Conservation (phyloP, 2,797 vertebrate species). For the Acrossocheilus fasciatus region DNA sequence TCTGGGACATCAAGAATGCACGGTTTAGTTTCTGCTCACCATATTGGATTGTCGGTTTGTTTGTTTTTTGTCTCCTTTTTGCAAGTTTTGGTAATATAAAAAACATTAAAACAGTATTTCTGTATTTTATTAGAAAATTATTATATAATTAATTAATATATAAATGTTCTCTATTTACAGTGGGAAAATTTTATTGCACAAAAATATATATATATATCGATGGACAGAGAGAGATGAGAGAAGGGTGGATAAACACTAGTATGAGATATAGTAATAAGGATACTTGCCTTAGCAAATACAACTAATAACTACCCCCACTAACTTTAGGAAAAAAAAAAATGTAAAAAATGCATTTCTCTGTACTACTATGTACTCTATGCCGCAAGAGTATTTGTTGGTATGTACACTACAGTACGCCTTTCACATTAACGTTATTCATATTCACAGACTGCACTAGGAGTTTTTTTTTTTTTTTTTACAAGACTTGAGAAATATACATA, state of each 20-base stretch:
- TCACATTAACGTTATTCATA: constrained; percentile 39
- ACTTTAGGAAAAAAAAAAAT: background rate
- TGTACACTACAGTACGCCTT: constrained; percentile 33
- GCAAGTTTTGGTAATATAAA: too few species aligned
- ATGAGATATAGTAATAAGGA: background rate
- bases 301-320: background rate
- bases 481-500: constrained; percentile 43
- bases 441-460: constrained; percentile 46
- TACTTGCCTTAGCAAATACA: background rate
- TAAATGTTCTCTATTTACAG: background rate
- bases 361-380: background rate
- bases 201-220: background rate
- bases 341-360: background rate
- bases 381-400: background rate
- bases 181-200: background rate
- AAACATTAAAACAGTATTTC: too few species aligned
- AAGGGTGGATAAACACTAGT: background rate
- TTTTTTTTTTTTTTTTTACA: constrained; percentile 12
- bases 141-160: too few species aligned
- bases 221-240: background rate
- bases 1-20: too few species aligned
- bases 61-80: too few species aligned
- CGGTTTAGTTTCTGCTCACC: too few species aligned
- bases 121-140: too few species aligned
- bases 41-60: too few species aligned